A percentile compares a stretch with the other conserved stretches of the same genome.
phyloP scores from a whole-genome alignment of 2,888 invertebrate genomes.

The Athalia rosae region DNA sequence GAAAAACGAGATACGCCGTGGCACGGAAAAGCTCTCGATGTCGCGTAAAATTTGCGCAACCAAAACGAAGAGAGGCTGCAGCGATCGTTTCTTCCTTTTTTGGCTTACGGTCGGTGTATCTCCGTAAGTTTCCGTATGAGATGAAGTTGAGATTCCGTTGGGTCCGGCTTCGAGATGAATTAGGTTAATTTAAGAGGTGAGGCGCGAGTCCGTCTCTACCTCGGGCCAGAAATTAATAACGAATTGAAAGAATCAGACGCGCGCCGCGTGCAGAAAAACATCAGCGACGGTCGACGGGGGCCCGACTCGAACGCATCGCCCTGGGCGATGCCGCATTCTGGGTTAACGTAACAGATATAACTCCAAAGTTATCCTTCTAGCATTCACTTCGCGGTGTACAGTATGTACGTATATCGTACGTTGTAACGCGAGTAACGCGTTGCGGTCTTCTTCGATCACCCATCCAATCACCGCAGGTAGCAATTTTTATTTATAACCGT shows the following conservation, averaged over 20 bases:
- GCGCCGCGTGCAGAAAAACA: constrained; percentile 31
- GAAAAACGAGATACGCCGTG: no score
- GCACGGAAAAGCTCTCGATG: no score
- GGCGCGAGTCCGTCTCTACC: constrained; percentile 10
- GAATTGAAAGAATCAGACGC: constrained; percentile 38
- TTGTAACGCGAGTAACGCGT: background rate
- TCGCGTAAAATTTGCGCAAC: no score
- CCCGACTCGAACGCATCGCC: constrained; percentile 54
- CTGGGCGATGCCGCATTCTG: constrained; percentile 64
- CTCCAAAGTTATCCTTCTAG: constrained; percentile 44
- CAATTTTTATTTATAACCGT: background rate
- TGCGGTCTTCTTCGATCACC: no score
- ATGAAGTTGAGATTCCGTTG: background rate
- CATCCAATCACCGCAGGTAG: background rate
- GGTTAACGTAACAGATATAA: constrained; percentile 54
- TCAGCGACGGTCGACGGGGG: constrained; percentile 26
- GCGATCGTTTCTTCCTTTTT: no score
- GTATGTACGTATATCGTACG: background rate
- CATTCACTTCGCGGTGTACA: constrained; percentile 19
- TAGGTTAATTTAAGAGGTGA: constrained; percentile 34
- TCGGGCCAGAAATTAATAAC: constrained; percentile 38
- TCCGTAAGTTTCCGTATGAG: background rate
- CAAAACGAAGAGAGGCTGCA: no score
- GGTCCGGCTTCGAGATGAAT: constrained; percentile 21
- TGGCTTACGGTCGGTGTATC: no score